Evolutionary conservation across 1,140 invertebrate species (phyloP), one percentile per base, ranked within the genome.

Genomic region (Saccostrea cuccullata): DNA sequence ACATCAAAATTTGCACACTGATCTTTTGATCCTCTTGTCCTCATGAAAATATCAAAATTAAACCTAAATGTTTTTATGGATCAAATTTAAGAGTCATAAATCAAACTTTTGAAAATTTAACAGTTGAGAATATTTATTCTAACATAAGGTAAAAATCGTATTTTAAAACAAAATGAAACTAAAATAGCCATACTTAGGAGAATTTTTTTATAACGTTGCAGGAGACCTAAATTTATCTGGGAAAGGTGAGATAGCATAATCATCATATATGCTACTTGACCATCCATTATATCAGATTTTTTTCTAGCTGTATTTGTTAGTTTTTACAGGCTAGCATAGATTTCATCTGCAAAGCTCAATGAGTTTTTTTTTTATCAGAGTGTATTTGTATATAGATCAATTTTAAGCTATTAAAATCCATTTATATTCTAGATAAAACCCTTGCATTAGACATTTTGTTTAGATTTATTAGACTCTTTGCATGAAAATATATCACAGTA

Each of bases 251-350:
- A 23, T 77, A 77, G 70, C 70, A 77, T 77, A 77, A 36, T 30
- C 70, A 77, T 77, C 70, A 77, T 77, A 26, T 77, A 77, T 77
- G 70, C 70, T 77, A 77, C 70, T 77, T 77, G 23, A 77, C 70
- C 70, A 77, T 77, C 70, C 70, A 77, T 77, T 77, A 17, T 77
- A 77, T 77, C 70, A 77, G 70, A 77, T 77, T 77, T 77, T 77
- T 77, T 77, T 47, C 26, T 77, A 77, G 70, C 26, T 77, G 70
- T 77, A 15, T 77, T 36, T 30, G 26, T 77, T 77, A 77, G 70
- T 77, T 77, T 23, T 30, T 26, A 77, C 30, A 77, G 26, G 70
- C 23, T 77, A 77, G 70, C 26, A 77, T 26, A 77, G 30, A 77
- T 77, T 77, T 77, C 70, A 77, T 77, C 26, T 30, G 70, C 30